These are phyloP conservation scores for Mongoloraphidia duomilia DNA, from an alignment of 2,888 invertebrate species.

Conservation along the genomic window DNA sequence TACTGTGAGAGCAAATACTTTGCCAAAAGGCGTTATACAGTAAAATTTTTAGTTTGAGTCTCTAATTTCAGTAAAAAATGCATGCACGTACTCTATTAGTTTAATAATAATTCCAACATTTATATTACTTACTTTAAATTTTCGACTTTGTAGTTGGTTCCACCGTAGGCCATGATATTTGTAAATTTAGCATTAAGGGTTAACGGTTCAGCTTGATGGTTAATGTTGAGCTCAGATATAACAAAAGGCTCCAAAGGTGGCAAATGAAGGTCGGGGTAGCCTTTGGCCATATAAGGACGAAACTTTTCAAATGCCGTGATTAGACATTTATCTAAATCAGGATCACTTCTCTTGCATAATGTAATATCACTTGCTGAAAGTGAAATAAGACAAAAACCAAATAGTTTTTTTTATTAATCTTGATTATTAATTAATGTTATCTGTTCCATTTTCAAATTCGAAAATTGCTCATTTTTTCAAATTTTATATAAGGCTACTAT, in stretches of 20 bases:
- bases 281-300: slow-evolving; percentile 39
- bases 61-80: neutral
- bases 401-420: too few species aligned
- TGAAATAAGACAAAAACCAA: slow-evolving; percentile 6
- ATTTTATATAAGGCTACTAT: too few species aligned
- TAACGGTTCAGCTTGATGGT: slow-evolving; percentile 53
- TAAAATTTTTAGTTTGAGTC: neutral
- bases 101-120: neutral
- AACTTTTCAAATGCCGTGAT: slow-evolving; percentile 41
- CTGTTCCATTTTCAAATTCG: too few species aligned
- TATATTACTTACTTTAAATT: slow-evolving; percentile 43
- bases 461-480: too few species aligned
- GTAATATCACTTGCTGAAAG: slow-evolving; percentile 50
- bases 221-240: slow-evolving; percentile 51
- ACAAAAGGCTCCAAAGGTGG: slow-evolving; percentile 57
- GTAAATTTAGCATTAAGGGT: slow-evolving; percentile 49
- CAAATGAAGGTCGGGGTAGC: slow-evolving; percentile 52
- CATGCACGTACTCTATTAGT: too few species aligned
- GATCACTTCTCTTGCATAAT: slow-evolving; percentile 48
- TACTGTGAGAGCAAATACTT: neutral
- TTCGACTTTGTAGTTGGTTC: slow-evolving; percentile 46
- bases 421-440: too few species aligned
- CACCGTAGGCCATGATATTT: slow-evolving; percentile 48
- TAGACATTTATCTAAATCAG: slow-evolving; percentile 46
- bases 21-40: neutral